Percentiles rank a stretch among this genome's conserved stretches.
Conservation (phyloP, 2,797 vertebrate genomes). For the Corythornis leucogaster region DNA sequence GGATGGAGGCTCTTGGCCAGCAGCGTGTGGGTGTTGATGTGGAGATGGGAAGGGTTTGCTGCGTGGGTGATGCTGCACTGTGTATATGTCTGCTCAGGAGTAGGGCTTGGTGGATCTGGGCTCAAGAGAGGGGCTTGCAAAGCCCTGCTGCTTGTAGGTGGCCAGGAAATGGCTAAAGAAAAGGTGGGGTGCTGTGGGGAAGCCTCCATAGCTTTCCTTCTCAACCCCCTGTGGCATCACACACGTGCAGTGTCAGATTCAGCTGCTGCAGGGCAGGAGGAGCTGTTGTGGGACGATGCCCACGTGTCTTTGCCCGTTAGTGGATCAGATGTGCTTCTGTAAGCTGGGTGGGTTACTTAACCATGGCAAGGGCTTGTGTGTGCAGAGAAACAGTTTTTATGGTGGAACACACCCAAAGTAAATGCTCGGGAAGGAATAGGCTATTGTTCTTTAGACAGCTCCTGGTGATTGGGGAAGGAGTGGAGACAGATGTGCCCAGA, state of each 20-base stretch:
- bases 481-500: not conserved
- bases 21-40: rapidly evolving
- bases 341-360: not conserved
- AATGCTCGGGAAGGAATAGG: not conserved
- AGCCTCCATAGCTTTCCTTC: not conserved
- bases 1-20: not conserved
- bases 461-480: not conserved
- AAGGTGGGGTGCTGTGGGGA: rapidly evolving
- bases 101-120: not conserved
- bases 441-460: not conserved
- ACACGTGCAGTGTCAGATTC: rapidly evolving
- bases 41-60: not conserved
- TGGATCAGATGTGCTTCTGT: not conserved
- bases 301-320: rapidly evolving
- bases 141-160: not conserved
- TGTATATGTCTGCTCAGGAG: not conserved
- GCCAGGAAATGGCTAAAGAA: not conserved
- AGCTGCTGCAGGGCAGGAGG: not conserved
- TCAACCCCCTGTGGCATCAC: not conserved
- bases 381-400: not conserved
- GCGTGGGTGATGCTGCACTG: rapidly evolving
- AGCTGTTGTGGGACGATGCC: not conserved
- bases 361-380: not conserved
- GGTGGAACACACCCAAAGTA: not conserved
- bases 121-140: not conserved